Percentiles rank a stretch among this genome's conserved stretches.
phyloP scores from a whole-genome alignment of 2,797 vertebrate species.

The Tenualosa thibaudeaui region DNA sequence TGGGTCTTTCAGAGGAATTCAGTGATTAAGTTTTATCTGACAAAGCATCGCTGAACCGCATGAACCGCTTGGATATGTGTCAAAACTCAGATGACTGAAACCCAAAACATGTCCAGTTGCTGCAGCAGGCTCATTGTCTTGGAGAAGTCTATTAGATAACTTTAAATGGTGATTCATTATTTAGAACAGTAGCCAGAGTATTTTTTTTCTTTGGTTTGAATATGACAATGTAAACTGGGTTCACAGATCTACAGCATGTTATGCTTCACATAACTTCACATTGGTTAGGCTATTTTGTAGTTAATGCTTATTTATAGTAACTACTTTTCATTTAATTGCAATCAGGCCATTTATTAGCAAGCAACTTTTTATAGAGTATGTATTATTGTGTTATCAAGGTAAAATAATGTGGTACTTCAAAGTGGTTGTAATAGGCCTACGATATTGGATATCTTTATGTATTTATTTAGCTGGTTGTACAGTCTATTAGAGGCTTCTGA shows the following conservation, averaged over 20 bases:
- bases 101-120: constrained; percentile 65
- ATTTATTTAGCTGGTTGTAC: neutral
- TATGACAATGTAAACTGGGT: neutral
- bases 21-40: constrained; percentile 82
- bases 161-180: constrained; percentile 16
- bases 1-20: constrained; percentile 78
- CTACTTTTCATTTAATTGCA: neutral
- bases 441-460: neutral
- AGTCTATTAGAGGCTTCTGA: neutral
- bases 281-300: neutral
- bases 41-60: constrained; percentile 77
- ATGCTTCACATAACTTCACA: neutral
- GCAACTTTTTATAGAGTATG: neutral
- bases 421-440: neutral
- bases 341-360: neutral
- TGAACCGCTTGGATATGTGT: constrained; percentile 77
- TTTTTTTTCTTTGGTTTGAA: neutral
- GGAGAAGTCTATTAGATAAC: constrained; percentile 27
- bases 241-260: neutral
- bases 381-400: neutral
- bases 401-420: neutral
- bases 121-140: constrained; percentile 55
- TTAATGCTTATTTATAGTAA: neutral
- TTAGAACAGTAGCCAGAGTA: neutral
- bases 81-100: constrained; percentile 67